Evolutionary conservation across 1,140 invertebrate genomes (phyloP).

Genomic region (Rhynchophorus ferrugineus): DNA sequence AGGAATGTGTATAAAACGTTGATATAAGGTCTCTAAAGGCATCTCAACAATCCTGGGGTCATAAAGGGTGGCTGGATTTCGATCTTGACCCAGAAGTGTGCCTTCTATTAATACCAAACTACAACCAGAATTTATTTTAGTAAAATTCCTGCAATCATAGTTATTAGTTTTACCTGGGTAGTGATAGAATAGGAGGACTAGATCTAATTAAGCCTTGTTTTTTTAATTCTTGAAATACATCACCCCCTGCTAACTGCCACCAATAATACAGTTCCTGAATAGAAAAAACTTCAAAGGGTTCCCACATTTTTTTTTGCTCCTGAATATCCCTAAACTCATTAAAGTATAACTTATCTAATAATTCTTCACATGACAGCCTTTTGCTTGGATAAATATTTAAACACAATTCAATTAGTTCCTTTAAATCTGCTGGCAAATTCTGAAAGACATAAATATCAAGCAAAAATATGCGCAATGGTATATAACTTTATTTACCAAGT

Average conservation of each 20-base stretch:
- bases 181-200: slow-evolving; percentile 66
- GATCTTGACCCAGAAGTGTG: slow-evolving; percentile 63
- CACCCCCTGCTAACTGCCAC: slow-evolving; percentile 92
- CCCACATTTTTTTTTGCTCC: slow-evolving; percentile 30
- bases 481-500: slow-evolving; percentile 47
- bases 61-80: slow-evolving; percentile 70
- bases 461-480: slow-evolving; percentile 8
- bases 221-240: slow-evolving; percentile 83
- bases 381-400: slow-evolving; percentile 57
- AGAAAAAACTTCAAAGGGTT: slow-evolving; percentile 38
- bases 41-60: slow-evolving; percentile 78
- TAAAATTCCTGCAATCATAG: too few species aligned
- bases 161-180: slow-evolving; percentile 55
- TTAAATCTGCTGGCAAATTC: slow-evolving; percentile 53
- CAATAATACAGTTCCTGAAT: slow-evolving; percentile 69
- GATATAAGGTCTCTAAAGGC: slow-evolving; percentile 67
- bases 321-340: slow-evolving; percentile 32
- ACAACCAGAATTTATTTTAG: too few species aligned
- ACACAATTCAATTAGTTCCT: slow-evolving; percentile 59
- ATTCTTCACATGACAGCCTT: slow-evolving; percentile 53
- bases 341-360: slow-evolving; percentile 49
- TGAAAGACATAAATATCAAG: slow-evolving; percentile 39
- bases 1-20: slow-evolving; percentile 71
- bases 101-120: slow-evolving; percentile 76
- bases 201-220: slow-evolving; percentile 84